Conservation (phyloP, 2,797 vertebrate species). For the Protonibea diacanthus region DNA sequence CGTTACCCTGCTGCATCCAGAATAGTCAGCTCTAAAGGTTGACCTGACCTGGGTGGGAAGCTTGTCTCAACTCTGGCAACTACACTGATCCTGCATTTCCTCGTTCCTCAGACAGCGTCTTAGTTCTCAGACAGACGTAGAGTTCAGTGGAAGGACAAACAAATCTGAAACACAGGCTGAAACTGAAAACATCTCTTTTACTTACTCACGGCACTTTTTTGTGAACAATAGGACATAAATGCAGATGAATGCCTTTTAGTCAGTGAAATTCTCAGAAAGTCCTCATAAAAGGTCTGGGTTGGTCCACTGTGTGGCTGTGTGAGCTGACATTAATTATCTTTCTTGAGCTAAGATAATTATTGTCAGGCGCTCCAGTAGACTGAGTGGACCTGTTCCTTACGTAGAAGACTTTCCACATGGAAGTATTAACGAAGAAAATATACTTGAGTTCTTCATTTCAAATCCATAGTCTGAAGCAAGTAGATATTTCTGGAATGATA, state of each 20-base stretch:
- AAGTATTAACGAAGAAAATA: background rate
- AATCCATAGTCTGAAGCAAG: background rate
- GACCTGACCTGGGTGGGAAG: conserved; percentile 55
- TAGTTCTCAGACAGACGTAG: conserved; percentile 62
- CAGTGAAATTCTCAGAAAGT: conserved; percentile 1
- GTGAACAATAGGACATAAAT: conserved; percentile 7
- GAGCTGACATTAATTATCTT: no score
- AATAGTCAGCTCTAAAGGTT: conserved; percentile 6
- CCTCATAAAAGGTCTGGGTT: background rate
- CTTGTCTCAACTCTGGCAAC: conserved; percentile 58
- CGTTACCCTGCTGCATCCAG: conserved; percentile 39
- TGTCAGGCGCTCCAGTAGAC: conserved; percentile 7
- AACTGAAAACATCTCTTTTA: conserved; percentile 34
- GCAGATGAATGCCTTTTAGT: background rate
- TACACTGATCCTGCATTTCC: conserved; percentile 66
- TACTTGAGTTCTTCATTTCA: conserved; percentile 4
- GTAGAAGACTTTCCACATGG: background rate
- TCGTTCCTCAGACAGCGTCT: conserved; percentile 63
- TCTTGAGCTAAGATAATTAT: conserved; percentile 11
- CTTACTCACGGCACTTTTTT: conserved; percentile 1
- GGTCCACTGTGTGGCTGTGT: background rate
- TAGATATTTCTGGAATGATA: conserved; percentile 11
- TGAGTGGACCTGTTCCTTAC: background rate
- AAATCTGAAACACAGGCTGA: conserved; percentile 32
- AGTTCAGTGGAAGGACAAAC: conserved; percentile 71